A percentile compares a stretch with the other conserved stretches of the same genome.
phyloP scores from a whole-genome alignment of 2,888 invertebrate species.

The Elegia similella region DNA sequence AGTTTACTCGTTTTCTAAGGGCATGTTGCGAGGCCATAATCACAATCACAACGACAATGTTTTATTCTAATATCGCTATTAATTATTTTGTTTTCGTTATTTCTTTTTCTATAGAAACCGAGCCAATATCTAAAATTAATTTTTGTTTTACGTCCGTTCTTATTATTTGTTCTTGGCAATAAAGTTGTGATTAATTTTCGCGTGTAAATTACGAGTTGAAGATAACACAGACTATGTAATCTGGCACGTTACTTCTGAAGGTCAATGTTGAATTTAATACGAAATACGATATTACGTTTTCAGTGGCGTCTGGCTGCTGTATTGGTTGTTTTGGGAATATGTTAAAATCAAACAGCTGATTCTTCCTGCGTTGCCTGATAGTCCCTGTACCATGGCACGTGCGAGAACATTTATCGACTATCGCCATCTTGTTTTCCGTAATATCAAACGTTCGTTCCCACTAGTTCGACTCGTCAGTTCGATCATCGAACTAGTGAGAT shows the following conservation, averaged over 20 bases:
- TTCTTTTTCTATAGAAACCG: neutral
- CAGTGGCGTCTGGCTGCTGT: too few relatives aligned
- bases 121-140: neutral
- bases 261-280: neutral
- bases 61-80: conserved; percentile 35
- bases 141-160: neutral
- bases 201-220: conserved; percentile 1
- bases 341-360: too few relatives aligned
- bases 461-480: neutral
- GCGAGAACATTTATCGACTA: too few relatives aligned
- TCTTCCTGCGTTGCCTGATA: too few relatives aligned
- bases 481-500: neutral
- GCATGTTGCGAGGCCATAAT: conserved; percentile 38
- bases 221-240: conserved; percentile 5
- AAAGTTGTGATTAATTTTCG: neutral
- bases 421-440: too few relatives aligned
- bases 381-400: too few relatives aligned
- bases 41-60: conserved; percentile 25
- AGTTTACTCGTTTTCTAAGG: conserved; percentile 41
- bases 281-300: neutral
- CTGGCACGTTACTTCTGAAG: conserved; percentile 1
- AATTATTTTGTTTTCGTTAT: conserved; percentile 25
- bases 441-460: conserved; percentile 15
- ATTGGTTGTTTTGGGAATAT: too few relatives aligned
- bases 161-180: neutral